Conservation (phyloP, 2,113 vertebrate species). For the Sinosuthora webbiana region DNA sequence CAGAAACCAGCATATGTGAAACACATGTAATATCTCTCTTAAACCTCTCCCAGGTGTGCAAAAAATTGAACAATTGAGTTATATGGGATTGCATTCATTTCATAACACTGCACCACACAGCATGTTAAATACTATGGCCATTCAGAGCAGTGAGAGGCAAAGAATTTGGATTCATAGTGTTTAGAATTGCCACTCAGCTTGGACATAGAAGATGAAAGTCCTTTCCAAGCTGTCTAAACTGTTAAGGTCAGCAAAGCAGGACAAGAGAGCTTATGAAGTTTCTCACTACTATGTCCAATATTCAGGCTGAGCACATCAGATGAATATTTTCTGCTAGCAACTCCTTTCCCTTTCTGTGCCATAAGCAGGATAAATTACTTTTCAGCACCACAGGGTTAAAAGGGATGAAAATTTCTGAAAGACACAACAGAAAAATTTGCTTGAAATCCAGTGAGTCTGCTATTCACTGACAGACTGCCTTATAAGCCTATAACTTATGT, state of each 20-base stretch:
- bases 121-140: not conserved
- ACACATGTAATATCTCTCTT: not conserved
- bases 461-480: not conserved
- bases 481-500: not conserved
- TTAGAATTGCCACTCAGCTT: not conserved
- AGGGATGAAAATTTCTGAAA: not conserved
- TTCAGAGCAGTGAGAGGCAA: not conserved
- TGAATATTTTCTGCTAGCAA: not conserved
- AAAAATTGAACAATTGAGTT: not conserved
- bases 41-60: not conserved
- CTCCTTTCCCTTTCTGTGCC: not conserved
- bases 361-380: not conserved
- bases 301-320: not conserved
- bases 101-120: not conserved
- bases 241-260: not conserved
- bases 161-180: not conserved
- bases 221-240: not conserved
- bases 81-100: not conserved
- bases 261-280: not conserved
- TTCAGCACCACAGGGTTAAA: not conserved
- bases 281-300: not conserved
- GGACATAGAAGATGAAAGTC: not conserved
- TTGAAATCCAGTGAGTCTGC: not conserved
- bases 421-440: not conserved
- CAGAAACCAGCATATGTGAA: constrained; percentile 42